Evolutionary conservation across 2,113 vertebrate genomes (phyloP), one percentile per base, ranked within the genome.

Genomic region (Zootoca vivipara): DNA sequence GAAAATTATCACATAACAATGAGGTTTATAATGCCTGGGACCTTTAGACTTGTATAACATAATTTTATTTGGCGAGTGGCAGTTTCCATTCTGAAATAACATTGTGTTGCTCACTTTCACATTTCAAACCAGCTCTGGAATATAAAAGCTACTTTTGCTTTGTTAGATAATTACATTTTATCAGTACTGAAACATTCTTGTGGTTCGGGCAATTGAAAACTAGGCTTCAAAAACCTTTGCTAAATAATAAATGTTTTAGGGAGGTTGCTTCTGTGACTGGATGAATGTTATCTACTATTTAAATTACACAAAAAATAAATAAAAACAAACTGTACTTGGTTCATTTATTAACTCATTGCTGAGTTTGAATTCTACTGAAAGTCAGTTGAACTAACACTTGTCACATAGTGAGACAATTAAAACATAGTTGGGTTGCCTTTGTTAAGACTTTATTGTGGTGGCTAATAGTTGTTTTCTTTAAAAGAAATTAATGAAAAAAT

Each of bases 161-260:
- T 77, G 65, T 85, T 83, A 91, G 69, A 74, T 80, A 91, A 78
- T 83, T 91, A 46, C 92, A 82, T 58, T 64, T 92, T 78, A 12
- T 2, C 84, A 91, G 33, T 74, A 72, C 64, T 75, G 7, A 4
- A 58, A 64, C 20, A 62, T 78, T 75, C 0, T 10, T 67, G 88
- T 46, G 35, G 82, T 46, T 89, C 90, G 13, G 28, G 82, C 77
- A 56, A 70, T 18, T 16, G 62, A 30, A 16, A 35, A 67, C 8
- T 85, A 85, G 86, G 7, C 42, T 90, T 75, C 20, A 83, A 91
- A 82, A 81, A 33, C 72, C 22, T 72, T 91, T 73, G 64, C 69
- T 56, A 86, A n/a, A 89, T 56, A 85, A 83, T 92, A 67, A 69
- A 35, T 26, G 65, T 86, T 35, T 26, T 46, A 52, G 24, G 22